Base-by-base conservation (phyloP, 2,888 invertebrate genomes). In the Conomelus anceps region DNA sequence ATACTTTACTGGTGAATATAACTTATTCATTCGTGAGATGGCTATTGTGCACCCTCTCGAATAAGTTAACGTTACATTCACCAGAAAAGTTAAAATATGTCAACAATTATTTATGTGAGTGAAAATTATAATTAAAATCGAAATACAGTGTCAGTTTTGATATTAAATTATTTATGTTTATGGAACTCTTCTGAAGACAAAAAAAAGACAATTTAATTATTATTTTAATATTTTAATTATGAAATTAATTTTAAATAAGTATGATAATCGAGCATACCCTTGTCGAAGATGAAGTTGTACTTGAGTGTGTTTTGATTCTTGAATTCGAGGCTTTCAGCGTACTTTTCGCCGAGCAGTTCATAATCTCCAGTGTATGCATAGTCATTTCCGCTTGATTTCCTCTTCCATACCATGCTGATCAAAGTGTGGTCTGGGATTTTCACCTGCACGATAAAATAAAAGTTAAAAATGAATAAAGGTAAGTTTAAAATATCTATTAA, bases 341-440 rank as follows among this genome's bases (percentile, higher is more conserved):
- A 91, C 85, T 91, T 90, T 22, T 89, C 84, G 41, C 91, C 91
- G 84, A 89, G 89, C 1, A 91, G 88, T 88, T 90, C 90, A 84
- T 86, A 63, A 22, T 90, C 88, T 11, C 26, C 88, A 20, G 63
- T 86, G 26, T 88, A 85, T 0, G 87, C 89, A 22, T 26, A 9
- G 26, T 90, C 90, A 34, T 89, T 89, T 89, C 89, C 89, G 22
- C 89, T 89, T 26, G 84, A 23, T n/a, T 84, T 86, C 22, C 22
- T 84, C 84, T 90, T 22, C 86, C 23, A 13, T 63, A 90, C 90
- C 34, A 90, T 7, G 4, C 84, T 85, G 17, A 85, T 34, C 22
- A 90, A 17, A 3, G 41, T 34, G 84, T 89, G 86, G 23, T 90
- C 90, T 20, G 91, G 91, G 86, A 89, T 84, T 84, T 89, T 90